phyloP scores from a whole-genome alignment of 2,888 invertebrate genomes.

The Syritta pipiens region DNA sequence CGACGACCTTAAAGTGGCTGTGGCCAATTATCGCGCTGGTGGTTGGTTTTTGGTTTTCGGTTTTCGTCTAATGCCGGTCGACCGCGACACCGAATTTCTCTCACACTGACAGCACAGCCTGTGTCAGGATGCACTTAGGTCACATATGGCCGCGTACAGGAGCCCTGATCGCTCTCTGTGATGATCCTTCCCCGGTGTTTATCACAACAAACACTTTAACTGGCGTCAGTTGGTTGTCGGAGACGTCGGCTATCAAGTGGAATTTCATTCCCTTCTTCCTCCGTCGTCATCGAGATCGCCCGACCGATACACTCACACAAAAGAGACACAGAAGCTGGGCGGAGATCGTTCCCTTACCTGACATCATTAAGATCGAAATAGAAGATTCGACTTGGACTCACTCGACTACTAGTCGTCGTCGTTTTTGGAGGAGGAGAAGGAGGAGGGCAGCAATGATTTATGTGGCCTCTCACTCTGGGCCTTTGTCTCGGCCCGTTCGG shows the following conservation, averaged over 20 bases:
- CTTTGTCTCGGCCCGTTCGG: conserved; percentile 27
- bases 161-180: conserved; percentile 47
- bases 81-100: conserved; percentile 49
- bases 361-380: conserved; percentile 69
- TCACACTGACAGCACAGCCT: conserved; percentile 47
- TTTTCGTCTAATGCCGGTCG: conserved; percentile 32
- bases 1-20: conserved; percentile 16
- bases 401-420: no score
- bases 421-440: no score
- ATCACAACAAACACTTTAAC: conserved; percentile 67
- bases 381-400: conserved; percentile 55
- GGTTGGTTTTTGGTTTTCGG: no score
- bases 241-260: conserved; percentile 49
- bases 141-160: conserved; percentile 60
- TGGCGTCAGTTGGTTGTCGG: conserved; percentile 63
- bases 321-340: conserved; percentile 66
- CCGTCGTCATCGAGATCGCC: conserved; percentile 53
- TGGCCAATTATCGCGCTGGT: conserved; percentile 44
- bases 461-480: no score
- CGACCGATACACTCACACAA: conserved; percentile 44
- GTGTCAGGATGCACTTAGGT: conserved; percentile 58
- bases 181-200: conserved; percentile 57
- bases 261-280: conserved; percentile 54
- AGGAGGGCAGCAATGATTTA: conserved; percentile 69
- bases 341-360: conserved; percentile 68